Percentiles rank a stretch among this genome's conserved stretches.
phyloP scores from a whole-genome alignment of 2,888 invertebrate genomes.

The Malachius bipustulatus region DNA sequence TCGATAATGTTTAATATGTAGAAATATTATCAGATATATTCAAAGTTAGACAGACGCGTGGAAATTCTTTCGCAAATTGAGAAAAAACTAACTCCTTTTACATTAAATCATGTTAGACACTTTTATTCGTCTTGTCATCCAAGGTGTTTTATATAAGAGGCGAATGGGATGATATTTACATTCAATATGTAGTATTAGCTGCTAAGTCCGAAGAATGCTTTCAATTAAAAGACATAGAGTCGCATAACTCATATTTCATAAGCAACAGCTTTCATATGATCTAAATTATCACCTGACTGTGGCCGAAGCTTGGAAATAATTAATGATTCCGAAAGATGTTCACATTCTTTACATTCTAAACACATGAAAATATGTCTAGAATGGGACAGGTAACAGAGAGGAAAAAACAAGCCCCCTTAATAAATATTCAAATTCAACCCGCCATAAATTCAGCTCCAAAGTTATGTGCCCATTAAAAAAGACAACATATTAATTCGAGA shows the following conservation, averaged over 20 bases:
- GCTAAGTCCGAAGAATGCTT: no score
- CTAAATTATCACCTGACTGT: constrained; percentile 23
- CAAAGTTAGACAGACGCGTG: no score
- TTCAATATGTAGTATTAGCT: no score
- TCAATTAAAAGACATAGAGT: not conserved
- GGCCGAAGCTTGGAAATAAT: constrained; percentile 18
- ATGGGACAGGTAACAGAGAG: constrained; percentile 23
- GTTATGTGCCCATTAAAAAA: constrained; percentile 36
- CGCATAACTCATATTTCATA: constrained; percentile 17
- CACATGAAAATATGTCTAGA: constrained; percentile 30
- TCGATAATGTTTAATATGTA: no score
- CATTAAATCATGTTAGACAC: no score
- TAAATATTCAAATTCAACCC: constrained; percentile 36
- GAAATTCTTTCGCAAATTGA: no score
- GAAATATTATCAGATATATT: no score
- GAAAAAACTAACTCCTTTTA: no score
- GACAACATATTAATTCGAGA: constrained; percentile 37
- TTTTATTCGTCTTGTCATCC: no score
- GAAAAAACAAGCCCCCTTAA: constrained; percentile 30
- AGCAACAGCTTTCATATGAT: constrained; percentile 17
- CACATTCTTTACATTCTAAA: constrained; percentile 30
- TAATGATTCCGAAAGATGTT: constrained; percentile 24
- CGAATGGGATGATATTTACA: no score
- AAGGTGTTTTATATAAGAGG: no score
- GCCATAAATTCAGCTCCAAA: constrained; percentile 33